Evolutionary conservation across 1,140 invertebrate species (phyloP).

Genomic region (Pseudachorutes palmiensis): DNA sequence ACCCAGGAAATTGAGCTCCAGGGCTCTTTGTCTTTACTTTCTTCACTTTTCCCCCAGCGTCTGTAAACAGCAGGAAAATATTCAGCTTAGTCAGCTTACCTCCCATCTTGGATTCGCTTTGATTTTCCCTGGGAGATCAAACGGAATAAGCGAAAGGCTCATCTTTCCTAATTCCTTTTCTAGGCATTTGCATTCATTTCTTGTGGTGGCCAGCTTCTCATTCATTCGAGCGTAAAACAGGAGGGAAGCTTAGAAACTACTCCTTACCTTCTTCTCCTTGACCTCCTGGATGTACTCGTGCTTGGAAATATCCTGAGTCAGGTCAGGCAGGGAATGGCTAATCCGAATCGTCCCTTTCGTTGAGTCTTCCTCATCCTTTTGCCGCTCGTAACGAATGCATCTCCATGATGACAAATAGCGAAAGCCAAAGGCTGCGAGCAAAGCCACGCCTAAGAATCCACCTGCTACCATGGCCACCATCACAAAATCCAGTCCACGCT

Average conservation of each 20-base stretch:
- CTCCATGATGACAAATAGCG: slow-evolving; percentile 26
- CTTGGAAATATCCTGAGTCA: slow-evolving; percentile 59
- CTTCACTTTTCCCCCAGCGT: too few species aligned
- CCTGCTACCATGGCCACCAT: slow-evolving; percentile 19
- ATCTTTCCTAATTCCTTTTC: too few species aligned
- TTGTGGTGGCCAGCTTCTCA: too few species aligned
- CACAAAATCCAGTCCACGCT: neutral
- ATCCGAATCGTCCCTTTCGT: slow-evolving; percentile 61
- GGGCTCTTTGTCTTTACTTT: too few species aligned
- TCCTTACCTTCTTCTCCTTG: slow-evolving; percentile 60
- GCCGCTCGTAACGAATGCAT: slow-evolving; percentile 19
- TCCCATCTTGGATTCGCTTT: neutral
- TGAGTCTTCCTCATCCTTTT: slow-evolving; percentile 50
- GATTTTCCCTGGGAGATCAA: neutral
- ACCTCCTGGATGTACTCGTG: slow-evolving; percentile 63
- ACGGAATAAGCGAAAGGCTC: too few species aligned
- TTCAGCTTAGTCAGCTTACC: too few species aligned
- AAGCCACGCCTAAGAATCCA: slow-evolving; percentile 12
- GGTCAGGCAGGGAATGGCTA: slow-evolving; percentile 63
- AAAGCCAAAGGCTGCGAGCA: slow-evolving; percentile 15
- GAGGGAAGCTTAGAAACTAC: too few species aligned
- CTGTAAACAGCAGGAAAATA: neutral
- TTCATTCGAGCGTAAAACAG: too few species aligned
- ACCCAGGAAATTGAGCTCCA: too few species aligned
- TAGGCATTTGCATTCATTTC: too few species aligned